phyloP scores from a whole-genome alignment of 2,888 invertebrate genomes.

The Xestia sexstrigata region DNA sequence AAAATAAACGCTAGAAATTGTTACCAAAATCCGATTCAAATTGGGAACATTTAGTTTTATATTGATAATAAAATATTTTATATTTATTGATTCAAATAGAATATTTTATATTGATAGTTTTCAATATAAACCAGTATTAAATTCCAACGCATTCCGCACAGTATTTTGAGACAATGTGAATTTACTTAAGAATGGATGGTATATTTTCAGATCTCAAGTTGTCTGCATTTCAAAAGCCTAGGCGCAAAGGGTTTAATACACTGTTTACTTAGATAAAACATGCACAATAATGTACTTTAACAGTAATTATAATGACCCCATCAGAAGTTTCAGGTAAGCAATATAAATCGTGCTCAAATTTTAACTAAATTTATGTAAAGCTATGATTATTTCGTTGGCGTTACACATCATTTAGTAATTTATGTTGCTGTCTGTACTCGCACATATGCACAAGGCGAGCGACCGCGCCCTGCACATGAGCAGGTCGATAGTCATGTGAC shows the following conservation, averaged over 20 bases:
- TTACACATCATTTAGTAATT: slow-evolving; percentile 39
- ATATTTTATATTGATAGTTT: too few species aligned
- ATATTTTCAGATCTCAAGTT: background rate
- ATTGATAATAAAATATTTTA: too few species aligned
- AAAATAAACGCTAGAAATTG: too few species aligned
- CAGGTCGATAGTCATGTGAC: slow-evolving; percentile 66
- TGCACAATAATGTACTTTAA: background rate
- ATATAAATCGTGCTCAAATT: background rate
- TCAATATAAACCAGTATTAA: too few species aligned
- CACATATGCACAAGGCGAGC: slow-evolving; percentile 78
- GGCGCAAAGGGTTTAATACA: background rate
- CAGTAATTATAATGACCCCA: background rate
- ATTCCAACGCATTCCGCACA: background rate
- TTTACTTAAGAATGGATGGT: too few species aligned
- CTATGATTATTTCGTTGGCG: slow-evolving; percentile 1
- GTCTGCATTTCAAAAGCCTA: background rate
- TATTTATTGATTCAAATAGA: too few species aligned
- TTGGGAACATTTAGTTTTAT: too few species aligned
- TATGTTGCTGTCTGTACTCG: slow-evolving; percentile 65
- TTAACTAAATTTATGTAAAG: background rate
- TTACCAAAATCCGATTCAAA: too few species aligned
- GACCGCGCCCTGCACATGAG: slow-evolving; percentile 76
- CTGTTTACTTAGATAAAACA: background rate
- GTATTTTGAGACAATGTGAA: background rate
- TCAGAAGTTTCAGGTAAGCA: background rate